These are phyloP conservation scores for Rugalucina vietnamica DNA, from an alignment of 2,888 invertebrate genomes.

Conservation along the genomic window DNA sequence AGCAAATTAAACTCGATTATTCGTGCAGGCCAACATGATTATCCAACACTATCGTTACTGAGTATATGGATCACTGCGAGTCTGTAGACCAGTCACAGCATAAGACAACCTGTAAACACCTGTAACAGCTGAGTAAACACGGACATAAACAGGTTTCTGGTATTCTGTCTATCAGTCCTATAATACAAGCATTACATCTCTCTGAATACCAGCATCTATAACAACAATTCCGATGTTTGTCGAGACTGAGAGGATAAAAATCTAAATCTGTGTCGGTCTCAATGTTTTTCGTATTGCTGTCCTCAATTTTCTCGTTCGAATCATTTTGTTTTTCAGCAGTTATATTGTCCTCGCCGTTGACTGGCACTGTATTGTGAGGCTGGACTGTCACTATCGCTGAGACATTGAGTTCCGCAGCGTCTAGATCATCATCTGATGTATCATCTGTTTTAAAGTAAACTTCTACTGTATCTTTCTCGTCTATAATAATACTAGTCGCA, in stretches of 20 bases:
- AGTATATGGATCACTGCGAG: no score
- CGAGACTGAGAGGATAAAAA: not conserved
- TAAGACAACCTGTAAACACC: not conserved
- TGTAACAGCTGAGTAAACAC: not conserved
- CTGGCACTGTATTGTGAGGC: not conserved
- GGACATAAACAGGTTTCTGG: not conserved
- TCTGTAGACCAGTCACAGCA: slow-evolving; percentile 9
- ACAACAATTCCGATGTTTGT: not conserved
- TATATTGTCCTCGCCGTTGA: no score
- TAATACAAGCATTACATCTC: slow-evolving; percentile 1
- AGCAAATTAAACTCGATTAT: no score
- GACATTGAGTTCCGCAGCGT: not conserved
- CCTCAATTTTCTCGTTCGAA: not conserved
- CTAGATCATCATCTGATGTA: not conserved
- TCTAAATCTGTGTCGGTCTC: not conserved
- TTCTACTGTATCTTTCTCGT: not conserved
- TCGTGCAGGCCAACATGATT: no score
- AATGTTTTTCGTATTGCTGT: not conserved
- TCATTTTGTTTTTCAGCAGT: not conserved
- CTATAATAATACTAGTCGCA: not conserved
- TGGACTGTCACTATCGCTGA: not conserved
- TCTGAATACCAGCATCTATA: not conserved
- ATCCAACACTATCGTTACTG: no score
- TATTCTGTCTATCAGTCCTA: not conserved
- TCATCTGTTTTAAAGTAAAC: not conserved